These are phyloP conservation scores for Saccostrea cuccullata DNA, from an alignment of 1,140 invertebrate species.

Conservation along the genomic window DNA sequence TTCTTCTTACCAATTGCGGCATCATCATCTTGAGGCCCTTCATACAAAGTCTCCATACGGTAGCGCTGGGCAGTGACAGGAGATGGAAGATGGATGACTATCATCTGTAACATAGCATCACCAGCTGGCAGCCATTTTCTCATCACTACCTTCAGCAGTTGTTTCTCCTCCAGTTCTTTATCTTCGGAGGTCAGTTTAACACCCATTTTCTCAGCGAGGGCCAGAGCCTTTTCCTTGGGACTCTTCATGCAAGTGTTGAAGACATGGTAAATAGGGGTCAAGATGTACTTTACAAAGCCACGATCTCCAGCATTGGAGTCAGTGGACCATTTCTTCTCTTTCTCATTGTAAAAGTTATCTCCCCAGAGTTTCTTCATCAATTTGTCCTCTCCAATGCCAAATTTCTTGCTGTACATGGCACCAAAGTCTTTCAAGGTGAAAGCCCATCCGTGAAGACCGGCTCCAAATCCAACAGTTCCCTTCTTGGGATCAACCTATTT, in stretches of 20 bases:
- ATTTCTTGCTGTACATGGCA: constrained; percentile 99
- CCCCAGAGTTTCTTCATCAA: constrained; percentile 96
- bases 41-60: constrained; percentile 97
- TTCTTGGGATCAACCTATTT: constrained; percentile 93
- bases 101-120: constrained; percentile 99
- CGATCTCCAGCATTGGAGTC: constrained; percentile 91
- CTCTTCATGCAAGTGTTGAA: constrained; percentile 99
- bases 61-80: constrained; percentile 99
- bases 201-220: constrained; percentile 87
- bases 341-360: constrained; percentile 97
- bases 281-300: constrained; percentile 98
- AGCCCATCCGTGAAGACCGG: constrained; percentile 99
- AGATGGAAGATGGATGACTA: constrained; percentile 99
- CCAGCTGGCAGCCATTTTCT: constrained; percentile 99
- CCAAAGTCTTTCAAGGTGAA: constrained; percentile 99
- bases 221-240: constrained; percentile 92
- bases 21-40: constrained; percentile 94
- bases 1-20: constrained; percentile 90
- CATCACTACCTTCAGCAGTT: constrained; percentile 86
- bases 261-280: constrained; percentile 96
- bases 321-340: constrained; percentile 96
- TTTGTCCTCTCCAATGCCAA: constrained; percentile 97
- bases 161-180: constrained; percentile 90
- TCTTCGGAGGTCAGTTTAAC: constrained; percentile 96
- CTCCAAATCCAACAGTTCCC: constrained; percentile 99